phyloP scores from a whole-genome alignment of 35 echinoderm and acorn worm species.

The Hemicentrotus pulcherrimus region DNA sequence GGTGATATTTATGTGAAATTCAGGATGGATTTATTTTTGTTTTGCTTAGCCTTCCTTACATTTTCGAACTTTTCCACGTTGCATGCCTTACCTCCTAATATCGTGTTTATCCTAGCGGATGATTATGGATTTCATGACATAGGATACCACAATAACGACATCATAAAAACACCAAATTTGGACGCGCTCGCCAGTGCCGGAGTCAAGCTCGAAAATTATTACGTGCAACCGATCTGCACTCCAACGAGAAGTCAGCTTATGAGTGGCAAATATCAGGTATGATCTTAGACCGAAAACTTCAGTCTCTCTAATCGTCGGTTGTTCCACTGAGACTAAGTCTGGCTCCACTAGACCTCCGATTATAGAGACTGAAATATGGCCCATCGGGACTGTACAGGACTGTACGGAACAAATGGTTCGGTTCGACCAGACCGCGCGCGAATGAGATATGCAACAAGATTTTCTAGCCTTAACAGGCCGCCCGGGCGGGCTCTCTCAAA shows the following conservation, averaged over 20 bases:
- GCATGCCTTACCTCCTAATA: constrained; percentile 46
- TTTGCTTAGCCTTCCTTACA: neutral
- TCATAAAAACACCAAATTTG: constrained; percentile 66
- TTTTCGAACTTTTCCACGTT: neutral
- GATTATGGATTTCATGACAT: constrained; percentile 78
- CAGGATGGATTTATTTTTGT: neutral
- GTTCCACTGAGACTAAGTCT: too few species aligned
- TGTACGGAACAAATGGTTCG: too few species aligned
- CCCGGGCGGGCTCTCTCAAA: too few species aligned
- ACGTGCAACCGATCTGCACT: constrained; percentile 75
- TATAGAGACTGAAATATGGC: too few species aligned
- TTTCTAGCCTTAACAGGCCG: too few species aligned
- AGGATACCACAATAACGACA: constrained; percentile 60
- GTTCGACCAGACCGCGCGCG: too few species aligned
- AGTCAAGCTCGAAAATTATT: constrained; percentile 76
- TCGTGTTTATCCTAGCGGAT: constrained; percentile 76
- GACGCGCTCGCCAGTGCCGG: constrained; percentile 64
- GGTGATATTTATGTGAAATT: neutral
- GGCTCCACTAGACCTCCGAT: too few species aligned
- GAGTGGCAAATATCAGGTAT: constrained; percentile 79
- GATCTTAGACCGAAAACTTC: too few species aligned
- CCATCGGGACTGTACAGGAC: too few species aligned
- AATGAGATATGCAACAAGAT: too few species aligned
- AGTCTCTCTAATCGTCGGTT: too few species aligned
- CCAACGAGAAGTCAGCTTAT: constrained; percentile 77